These are phyloP conservation scores for Ochropleura plecta DNA, from an alignment of 2,888 invertebrate genomes.

Conservation along the genomic window DNA sequence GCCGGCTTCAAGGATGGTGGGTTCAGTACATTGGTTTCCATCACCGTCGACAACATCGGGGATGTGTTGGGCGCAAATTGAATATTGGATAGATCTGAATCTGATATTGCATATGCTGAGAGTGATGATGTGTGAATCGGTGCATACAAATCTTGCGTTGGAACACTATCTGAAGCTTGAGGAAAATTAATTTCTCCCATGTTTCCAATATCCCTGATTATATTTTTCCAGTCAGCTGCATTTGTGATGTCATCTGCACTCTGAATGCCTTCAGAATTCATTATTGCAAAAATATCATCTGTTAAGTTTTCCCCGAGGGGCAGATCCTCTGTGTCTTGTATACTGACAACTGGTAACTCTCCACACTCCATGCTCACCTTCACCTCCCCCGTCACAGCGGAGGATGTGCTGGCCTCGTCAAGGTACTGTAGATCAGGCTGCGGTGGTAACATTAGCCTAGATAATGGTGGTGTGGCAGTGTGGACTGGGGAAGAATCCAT, in stretches of 20 bases:
- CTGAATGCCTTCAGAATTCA: slow-evolving; percentile 89
- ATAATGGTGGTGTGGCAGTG: slow-evolving; percentile 81
- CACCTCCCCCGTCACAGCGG: slow-evolving; percentile 82
- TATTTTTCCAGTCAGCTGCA: slow-evolving; percentile 88
- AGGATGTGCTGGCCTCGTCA: slow-evolving; percentile 81
- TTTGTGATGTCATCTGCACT: slow-evolving; percentile 88
- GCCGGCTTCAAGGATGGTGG: slow-evolving; percentile 66
- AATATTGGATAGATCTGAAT: slow-evolving; percentile 80
- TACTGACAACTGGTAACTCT: slow-evolving; percentile 88
- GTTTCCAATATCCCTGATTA: slow-evolving; percentile 87
- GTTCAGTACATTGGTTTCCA: slow-evolving; percentile 67
- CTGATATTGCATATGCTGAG: slow-evolving; percentile 78
- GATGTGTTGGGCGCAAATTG: slow-evolving; percentile 83
- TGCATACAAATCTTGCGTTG: slow-evolving; percentile 80
- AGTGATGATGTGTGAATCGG: slow-evolving; percentile 76
- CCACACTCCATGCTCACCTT: slow-evolving; percentile 87
- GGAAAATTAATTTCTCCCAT: slow-evolving; percentile 87
- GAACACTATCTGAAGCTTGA: slow-evolving; percentile 78
- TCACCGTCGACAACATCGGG: slow-evolving; percentile 77
- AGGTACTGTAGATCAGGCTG: slow-evolving; percentile 84
- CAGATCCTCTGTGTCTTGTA: slow-evolving; percentile 88
- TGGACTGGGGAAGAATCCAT: slow-evolving; percentile 83
- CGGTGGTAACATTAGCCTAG: slow-evolving; percentile 85
- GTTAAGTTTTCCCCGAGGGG: slow-evolving; percentile 87
- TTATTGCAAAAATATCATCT: slow-evolving; percentile 88